Percentiles rank a stretch among this genome's conserved stretches.
phyloP scores from a whole-genome alignment of 2,113 vertebrate species.

The Erpornis zantholeuca region DNA sequence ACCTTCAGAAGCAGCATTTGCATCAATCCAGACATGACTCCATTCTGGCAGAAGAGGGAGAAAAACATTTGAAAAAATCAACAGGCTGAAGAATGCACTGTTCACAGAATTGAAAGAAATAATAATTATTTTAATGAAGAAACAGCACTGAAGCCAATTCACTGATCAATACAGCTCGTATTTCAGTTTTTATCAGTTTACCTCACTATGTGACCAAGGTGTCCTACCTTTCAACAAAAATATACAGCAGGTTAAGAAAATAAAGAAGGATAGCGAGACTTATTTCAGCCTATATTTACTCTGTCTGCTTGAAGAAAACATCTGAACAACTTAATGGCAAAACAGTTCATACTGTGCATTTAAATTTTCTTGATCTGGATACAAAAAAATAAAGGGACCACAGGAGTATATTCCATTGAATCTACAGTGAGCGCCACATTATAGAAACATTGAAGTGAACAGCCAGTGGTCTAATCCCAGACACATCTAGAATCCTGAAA shows the following conservation, averaged over 20 bases:
- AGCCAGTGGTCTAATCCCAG: not conserved
- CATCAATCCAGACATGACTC: constrained; percentile 97
- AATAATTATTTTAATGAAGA: not conserved
- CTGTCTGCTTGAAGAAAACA: not conserved
- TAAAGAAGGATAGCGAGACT: not conserved
- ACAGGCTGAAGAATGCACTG: not conserved
- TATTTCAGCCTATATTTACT: not conserved
- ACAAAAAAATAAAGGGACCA: not conserved
- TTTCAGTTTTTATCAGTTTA: not conserved
- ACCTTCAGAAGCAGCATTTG: constrained; percentile 98
- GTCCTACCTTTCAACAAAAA: not conserved
- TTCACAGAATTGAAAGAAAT: not conserved
- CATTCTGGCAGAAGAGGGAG: constrained; percentile 77
- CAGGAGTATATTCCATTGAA: not conserved
- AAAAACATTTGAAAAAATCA: not conserved
- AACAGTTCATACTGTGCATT: not conserved
- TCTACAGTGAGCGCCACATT: fast-evolving
- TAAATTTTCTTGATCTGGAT: not conserved
- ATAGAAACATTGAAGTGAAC: not conserved
- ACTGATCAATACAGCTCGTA: not conserved
- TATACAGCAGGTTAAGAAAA: not conserved
- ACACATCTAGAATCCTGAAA: not conserved
- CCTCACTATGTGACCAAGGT: not conserved
- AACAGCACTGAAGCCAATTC: not conserved
- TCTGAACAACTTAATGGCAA: not conserved